Percentiles rank a stretch among this genome's conserved stretches.
phyloP scores from a whole-genome alignment of 1,140 invertebrate species.

The Parapsyche elsis region DNA sequence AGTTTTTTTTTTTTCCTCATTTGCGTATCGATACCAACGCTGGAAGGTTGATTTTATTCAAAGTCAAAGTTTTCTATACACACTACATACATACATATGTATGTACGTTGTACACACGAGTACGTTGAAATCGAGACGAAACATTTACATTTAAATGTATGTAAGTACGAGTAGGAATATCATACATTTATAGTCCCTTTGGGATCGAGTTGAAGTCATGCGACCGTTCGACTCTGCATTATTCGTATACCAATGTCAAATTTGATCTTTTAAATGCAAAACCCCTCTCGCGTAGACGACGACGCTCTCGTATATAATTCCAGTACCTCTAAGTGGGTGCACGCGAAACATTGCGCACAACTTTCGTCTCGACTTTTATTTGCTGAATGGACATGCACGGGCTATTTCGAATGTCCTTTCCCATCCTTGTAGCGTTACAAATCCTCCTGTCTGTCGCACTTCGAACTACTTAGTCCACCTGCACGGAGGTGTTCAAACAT shows the following conservation, averaged over 20 bases:
- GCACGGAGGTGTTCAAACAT: not conserved
- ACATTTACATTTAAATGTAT: too few species aligned
- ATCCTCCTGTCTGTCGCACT: slow-evolving; percentile 36
- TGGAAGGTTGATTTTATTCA: too few species aligned
- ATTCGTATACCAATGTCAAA: slow-evolving; percentile 35
- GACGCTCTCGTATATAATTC: not conserved
- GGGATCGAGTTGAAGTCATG: slow-evolving; percentile 3
- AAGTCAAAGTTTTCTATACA: too few species aligned
- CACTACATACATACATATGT: too few species aligned
- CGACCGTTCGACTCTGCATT: not conserved
- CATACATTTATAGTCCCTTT: slow-evolving; percentile 38
- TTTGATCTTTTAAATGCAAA: slow-evolving; percentile 54
- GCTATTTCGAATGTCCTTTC: slow-evolving; percentile 27
- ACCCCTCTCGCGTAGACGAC: slow-evolving; percentile 21
- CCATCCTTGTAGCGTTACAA: slow-evolving; percentile 26
- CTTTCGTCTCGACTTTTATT: slow-evolving; percentile 33
- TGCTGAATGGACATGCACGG: slow-evolving; percentile 24
- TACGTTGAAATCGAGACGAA: too few species aligned
- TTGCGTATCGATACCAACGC: too few species aligned
- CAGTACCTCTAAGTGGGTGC: not conserved
- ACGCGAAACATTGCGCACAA: slow-evolving; percentile 3
- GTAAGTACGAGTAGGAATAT: not conserved
- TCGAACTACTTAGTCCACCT: slow-evolving; percentile 23
- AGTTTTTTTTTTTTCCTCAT: too few species aligned
- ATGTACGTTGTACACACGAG: too few species aligned